Evolutionary conservation across 2,797 vertebrate genomes (phyloP).

Genomic region (Anableps anableps): DNA sequence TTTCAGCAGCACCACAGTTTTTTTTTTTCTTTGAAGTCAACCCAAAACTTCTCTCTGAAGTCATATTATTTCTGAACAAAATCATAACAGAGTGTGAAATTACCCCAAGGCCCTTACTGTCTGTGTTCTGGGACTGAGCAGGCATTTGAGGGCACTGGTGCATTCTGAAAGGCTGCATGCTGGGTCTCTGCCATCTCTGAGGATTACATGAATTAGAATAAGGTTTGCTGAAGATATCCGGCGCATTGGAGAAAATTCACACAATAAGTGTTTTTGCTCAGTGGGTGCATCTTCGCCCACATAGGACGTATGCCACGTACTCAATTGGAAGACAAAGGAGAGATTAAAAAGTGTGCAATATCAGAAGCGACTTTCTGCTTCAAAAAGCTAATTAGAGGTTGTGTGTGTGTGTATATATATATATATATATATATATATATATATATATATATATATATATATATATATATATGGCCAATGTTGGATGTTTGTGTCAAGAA

Average conservation of each 20-base stretch:
- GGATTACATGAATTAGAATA: slow-evolving; percentile 72
- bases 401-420: not conserved
- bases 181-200: slow-evolving; percentile 64
- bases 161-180: slow-evolving; percentile 65
- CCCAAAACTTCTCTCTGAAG: slow-evolving; percentile 53
- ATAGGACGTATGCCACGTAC: slow-evolving; percentile 21
- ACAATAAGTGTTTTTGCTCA: slow-evolving; percentile 59
- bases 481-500: not conserved
- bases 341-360: slow-evolving; percentile 18
- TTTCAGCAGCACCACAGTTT: slow-evolving; percentile 30
- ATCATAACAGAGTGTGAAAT: slow-evolving; percentile 78
- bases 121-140: slow-evolving; percentile 68
- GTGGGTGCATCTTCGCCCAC: slow-evolving; percentile 38
- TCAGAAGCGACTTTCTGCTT: slow-evolving; percentile 16
- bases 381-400: slow-evolving; percentile 16
- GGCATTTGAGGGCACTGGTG: slow-evolving; percentile 66
- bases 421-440: not conserved
- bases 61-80: slow-evolving; percentile 65
- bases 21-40: slow-evolving; percentile 46
- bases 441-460: not conserved
- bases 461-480: not conserved
- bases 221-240: slow-evolving; percentile 64
- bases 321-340: slow-evolving; percentile 32
- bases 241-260: slow-evolving; percentile 52
- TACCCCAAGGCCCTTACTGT: slow-evolving; percentile 63